These are phyloP conservation scores for Calidris pugnax DNA, from an alignment of 2,113 vertebrate genomes.

Conservation along the genomic window DNA sequence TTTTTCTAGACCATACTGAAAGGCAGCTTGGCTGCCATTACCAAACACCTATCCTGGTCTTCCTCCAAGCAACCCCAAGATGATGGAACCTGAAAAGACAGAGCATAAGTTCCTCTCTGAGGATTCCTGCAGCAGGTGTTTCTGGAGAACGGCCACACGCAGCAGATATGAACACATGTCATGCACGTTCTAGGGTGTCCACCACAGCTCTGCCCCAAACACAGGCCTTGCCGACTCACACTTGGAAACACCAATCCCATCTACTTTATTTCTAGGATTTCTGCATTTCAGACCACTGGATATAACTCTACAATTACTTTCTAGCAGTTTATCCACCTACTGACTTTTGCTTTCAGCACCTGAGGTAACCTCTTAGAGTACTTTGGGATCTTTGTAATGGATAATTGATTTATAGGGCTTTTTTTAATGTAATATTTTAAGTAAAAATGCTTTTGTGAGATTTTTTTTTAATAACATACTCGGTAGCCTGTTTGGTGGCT, in stretches of 20 bases:
- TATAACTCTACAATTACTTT: background rate
- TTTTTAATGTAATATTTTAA: background rate
- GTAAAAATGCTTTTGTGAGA: background rate
- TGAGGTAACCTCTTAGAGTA: background rate
- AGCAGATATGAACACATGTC: background rate
- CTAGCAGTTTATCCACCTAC: background rate
- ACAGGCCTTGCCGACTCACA: background rate
- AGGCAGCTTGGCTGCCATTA: background rate
- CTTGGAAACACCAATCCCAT: background rate
- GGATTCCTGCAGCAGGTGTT: background rate
- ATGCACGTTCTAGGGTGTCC: background rate
- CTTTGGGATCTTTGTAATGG: background rate
- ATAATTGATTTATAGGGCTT: background rate
- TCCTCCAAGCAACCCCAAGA: background rate
- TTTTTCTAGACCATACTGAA: background rate
- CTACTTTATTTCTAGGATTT: background rate
- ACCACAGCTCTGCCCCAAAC: background rate
- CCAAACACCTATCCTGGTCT: background rate
- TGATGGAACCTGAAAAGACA: background rate
- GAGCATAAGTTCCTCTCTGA: background rate
- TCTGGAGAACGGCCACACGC: accelerated
- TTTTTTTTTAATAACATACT: background rate
- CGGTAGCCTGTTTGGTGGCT: background rate
- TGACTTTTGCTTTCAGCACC: background rate
- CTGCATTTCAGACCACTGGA: background rate